phyloP scores from a whole-genome alignment of 2,888 invertebrate genomes.

The Trissolcus japonicus region DNA sequence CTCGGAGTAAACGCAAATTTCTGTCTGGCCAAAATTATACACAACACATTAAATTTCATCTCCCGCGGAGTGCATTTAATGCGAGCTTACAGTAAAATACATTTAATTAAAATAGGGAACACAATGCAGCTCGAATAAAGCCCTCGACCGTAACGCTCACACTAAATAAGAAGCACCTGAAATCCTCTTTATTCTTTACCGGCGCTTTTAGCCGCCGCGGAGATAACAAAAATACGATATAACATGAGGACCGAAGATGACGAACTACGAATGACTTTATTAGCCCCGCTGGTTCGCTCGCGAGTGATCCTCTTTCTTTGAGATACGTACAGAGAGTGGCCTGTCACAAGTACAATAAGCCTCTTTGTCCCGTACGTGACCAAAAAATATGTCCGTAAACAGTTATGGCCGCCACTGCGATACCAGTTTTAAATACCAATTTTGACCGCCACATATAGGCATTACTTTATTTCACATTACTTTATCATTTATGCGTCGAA shows the following conservation, averaged over 20 bases:
- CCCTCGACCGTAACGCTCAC: conserved; percentile 20
- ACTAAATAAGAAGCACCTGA: conserved; percentile 39
- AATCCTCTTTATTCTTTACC: conserved; percentile 29
- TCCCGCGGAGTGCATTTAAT: conserved; percentile 39
- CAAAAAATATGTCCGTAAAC: conserved; percentile 49
- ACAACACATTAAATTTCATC: conserved; percentile 46
- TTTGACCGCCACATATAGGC: conserved; percentile 4
- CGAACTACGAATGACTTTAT: conserved; percentile 54
- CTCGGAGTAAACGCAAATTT: conserved; percentile 49
- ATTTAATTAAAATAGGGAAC: conserved; percentile 39
- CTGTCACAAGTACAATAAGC: conserved; percentile 52
- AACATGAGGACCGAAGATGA: conserved; percentile 25
- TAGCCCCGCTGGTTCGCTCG: conserved; percentile 21
- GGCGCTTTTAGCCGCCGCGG: conserved; percentile 4
- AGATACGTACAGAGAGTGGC: conserved; percentile 39
- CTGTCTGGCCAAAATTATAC: conserved; percentile 50
- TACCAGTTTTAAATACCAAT: conserved; percentile 19
- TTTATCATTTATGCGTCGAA: not conserved
- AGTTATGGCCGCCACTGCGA: conserved; percentile 26
- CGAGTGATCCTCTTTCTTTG: conserved; percentile 31
- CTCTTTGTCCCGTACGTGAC: conserved; percentile 55
- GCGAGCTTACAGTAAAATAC: conserved; percentile 40
- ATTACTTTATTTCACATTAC: conserved; percentile 5
- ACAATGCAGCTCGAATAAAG: conserved; percentile 25
- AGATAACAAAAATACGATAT: conserved; percentile 25